Evolutionary conservation across 2,888 invertebrate species (phyloP), one percentile per base, ranked within the genome.

Genomic region (Harmothoe impar): DNA sequence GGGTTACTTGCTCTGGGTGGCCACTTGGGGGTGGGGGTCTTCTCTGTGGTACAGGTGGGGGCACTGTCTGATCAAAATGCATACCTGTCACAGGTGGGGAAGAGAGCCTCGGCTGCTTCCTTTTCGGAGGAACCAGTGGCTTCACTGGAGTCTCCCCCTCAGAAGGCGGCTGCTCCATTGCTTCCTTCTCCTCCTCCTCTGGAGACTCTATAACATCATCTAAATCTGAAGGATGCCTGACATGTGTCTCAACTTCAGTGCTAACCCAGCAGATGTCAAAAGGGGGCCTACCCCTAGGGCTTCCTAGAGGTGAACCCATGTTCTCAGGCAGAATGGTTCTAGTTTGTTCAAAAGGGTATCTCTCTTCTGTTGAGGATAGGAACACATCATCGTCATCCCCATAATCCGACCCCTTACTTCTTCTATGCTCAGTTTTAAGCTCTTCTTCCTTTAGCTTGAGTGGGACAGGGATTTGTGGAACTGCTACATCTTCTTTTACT

Each of bases 181-280:
- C 77, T 29, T 77, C 29, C 43, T 81, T 81, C 23, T 81, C 81
- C 43, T 86, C 56, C 29, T 86, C 86, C 20, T 86, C 86, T n/a
- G 86, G 86, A 20, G 52, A 54, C 54, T 86, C 86, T 29, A 86
- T 56, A n/a, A 86, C 52, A 54, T 56, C 29, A 29, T 86, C 86
- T 25, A 86, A 31, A 54, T 52, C 56, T 23, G 86, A 86, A 25
- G 86, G 86, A 86, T 86, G 86, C 29, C 56, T 86, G 29, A 56
- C 56, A 54, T 86, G 86, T 1, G 86, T 29, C 3, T 86, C 86
- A 12, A 86, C 54, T 3, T 86, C 54, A 3, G 54, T 29, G 54
- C 52, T 86, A 5, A 54, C 86, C 86, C 86, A 86, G 54, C 86
- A 86, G 0, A 86, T 54, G 20, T 86, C 86, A 86, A 86, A 54